Conservation (phyloP, 1,140 invertebrate species). For the Leptopilina clavipes region DNA sequence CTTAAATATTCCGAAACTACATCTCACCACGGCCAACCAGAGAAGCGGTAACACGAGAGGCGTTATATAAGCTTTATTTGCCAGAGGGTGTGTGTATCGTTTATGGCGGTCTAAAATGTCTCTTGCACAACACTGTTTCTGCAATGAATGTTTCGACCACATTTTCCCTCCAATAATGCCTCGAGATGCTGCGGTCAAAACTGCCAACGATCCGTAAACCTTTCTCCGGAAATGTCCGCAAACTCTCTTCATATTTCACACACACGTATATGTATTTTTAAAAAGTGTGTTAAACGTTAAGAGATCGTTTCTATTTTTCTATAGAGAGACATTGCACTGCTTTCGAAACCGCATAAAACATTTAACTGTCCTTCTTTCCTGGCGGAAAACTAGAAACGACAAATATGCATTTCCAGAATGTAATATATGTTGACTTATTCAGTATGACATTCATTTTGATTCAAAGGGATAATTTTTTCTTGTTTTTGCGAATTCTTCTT, state of each 20-base stretch:
- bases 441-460: too few relatives aligned
- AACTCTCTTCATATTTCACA: constrained; percentile 4
- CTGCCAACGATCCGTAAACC: constrained; percentile 14
- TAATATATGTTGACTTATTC: too few relatives aligned
- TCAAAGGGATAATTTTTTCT: too few relatives aligned
- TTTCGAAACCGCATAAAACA: neutral
- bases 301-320: neutral
- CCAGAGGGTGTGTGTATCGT: constrained; percentile 55
- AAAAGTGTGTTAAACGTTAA: neutral
- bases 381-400: constrained; percentile 45
- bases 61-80: constrained; percentile 58
- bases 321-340: neutral
- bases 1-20: constrained; percentile 56
- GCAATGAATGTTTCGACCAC: constrained; percentile 52
- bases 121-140: constrained; percentile 54
- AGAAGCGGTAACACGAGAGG: constrained; percentile 41
- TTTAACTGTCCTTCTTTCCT: neutral
- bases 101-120: constrained; percentile 58
- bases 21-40: constrained; percentile 51
- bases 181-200: constrained; percentile 45
- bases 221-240: constrained; percentile 1
- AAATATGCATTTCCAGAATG: too few relatives aligned
- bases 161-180: constrained; percentile 54
- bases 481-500: too few relatives aligned
- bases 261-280: too few relatives aligned